Base-by-base conservation (phyloP, 1,140 invertebrate species). In the Cryptotermes secundus region DNA sequence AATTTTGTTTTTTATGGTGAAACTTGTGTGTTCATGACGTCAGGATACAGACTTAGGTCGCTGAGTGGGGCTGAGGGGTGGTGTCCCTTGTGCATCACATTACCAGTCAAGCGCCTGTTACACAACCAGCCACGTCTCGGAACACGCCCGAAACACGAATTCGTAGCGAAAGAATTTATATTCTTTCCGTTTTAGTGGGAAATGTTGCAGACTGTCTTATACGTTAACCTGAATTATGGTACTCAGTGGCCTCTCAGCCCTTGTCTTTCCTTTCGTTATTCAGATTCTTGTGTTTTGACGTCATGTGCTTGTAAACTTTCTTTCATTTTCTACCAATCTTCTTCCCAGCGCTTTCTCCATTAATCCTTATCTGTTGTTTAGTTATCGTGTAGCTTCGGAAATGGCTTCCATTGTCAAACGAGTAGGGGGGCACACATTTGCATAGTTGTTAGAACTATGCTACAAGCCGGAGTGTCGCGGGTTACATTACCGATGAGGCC, bases 141-240 rank as follows among this genome's bases (percentile, higher is more conserved):
- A 65, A 65, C 22, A 65, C 59, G n/a, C 59, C n/a, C n/a, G 59
- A 65, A 65, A 65, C 59, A n/a, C n/a, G 22, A 65, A 65, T 65
- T 65, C 59, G 26, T 31, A 7, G 59, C n/a, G 59, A 14, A 65
- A 65, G 1, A 65, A 65, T 4, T 65, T 65, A 65, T 26, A 65
- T 65, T 65, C 19, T 14, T 65, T 65, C 59, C 59, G 59, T 65
- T 65, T 65, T 65, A 65, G n/a, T n/a, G n/a, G 12, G 2, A 65
- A n/a, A 2, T n/a, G 1, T 6, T 9, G 59, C 59, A 4, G 59
- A 65, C 4, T 7, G n/a, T 65, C n/a, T 65, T 65, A 65, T 65
- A n/a, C 2, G 4, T 12, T 26, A n/a, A 22, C 19, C 80, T 42
- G 19, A 34, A 36, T 81, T 81, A 34, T 36, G 6, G 2, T 34